A percentile compares a stretch with the other conserved stretches of the same genome.
phyloP scores from a whole-genome alignment of 2,888 invertebrate species.

The Amaurobius ferox region DNA sequence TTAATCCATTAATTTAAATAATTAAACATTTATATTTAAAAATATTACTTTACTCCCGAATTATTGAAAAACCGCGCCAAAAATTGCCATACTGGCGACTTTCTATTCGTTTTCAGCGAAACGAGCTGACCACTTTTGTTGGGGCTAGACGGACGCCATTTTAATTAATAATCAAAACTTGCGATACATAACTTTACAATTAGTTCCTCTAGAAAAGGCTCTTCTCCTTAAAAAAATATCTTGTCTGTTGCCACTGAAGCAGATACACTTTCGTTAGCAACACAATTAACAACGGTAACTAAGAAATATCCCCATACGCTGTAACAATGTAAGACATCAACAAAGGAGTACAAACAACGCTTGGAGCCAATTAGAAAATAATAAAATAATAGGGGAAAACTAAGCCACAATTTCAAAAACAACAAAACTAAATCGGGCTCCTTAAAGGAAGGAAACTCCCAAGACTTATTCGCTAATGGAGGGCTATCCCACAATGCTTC shows the following conservation, averaged over 20 bases:
- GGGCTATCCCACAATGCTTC: constrained; percentile 70
- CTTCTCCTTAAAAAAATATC: no score
- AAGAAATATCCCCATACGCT: background rate
- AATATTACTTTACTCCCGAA: no score
- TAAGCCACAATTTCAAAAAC: constrained; percentile 2
- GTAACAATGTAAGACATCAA: background rate
- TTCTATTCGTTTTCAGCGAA: no score
- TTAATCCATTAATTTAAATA: no score
- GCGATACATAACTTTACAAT: background rate
- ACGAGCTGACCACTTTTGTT: no score
- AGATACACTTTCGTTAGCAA: background rate
- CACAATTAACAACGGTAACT: background rate
- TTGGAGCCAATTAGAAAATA: constrained; percentile 1
- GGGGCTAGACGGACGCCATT: no score
- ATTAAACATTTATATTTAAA: no score
- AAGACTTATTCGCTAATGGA: constrained; percentile 64
- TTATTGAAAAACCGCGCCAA: no score
- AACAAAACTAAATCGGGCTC: background rate
- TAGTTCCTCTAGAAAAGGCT: background rate
- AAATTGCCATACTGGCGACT: no score
- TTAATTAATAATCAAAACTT: background rate
- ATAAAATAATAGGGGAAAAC: background rate
- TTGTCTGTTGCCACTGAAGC: no score
- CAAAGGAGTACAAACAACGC: background rate
- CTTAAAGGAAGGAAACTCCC: constrained; percentile 53